Evolutionary conservation across 2,113 vertebrate genomes (phyloP), one percentile per base, ranked within the genome.

Genomic region (Pelvicachromis taeniatus): DNA sequence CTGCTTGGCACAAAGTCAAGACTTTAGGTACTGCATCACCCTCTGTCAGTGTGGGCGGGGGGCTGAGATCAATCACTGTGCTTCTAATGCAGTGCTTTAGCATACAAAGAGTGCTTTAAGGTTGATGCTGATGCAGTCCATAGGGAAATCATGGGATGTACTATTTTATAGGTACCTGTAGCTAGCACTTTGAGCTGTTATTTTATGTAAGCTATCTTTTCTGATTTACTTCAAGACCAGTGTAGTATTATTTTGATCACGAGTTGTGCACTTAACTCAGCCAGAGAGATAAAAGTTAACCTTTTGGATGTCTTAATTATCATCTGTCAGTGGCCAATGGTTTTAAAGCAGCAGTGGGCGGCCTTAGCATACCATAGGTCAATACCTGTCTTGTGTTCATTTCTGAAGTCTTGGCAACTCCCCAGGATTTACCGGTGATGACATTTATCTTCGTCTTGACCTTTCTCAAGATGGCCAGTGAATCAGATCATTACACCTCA

Each of bases 361-460:
- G 26, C 56, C 42, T 68, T 14, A 85, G 80, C 81, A 77, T 5
- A 6, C 33, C 5, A 6, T 21, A 48, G 83, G 88, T 93, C 89
- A 55, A 91, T 93, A 93, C 80, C 87, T 87, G 70, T 87, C 90
- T 78, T 68, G 80, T 91, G 88, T 92, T 94, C 92, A 92, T 89
- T 90, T 81, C 91, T 82, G 35, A 87, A 59, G 48, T 87, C 81
- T 70, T 70, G 58, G 87, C 87, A 86, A 84, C 85, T 91, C 81
- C 84, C 80, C 56, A 70, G 83, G 75, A 91, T 91, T 87, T 86
- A 86, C 52, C 4, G 13, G 77, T 78, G 87, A 89, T 92, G 91
- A 91, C 91, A 93, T 95, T 94, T 94, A 93, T 94, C 90, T 93
- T 88, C 73, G 33, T 91, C 88, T 77, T 93, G 95, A 95, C 93